phyloP scores from a whole-genome alignment of 2,113 vertebrate species.

The Pangasianodon gigas region DNA sequence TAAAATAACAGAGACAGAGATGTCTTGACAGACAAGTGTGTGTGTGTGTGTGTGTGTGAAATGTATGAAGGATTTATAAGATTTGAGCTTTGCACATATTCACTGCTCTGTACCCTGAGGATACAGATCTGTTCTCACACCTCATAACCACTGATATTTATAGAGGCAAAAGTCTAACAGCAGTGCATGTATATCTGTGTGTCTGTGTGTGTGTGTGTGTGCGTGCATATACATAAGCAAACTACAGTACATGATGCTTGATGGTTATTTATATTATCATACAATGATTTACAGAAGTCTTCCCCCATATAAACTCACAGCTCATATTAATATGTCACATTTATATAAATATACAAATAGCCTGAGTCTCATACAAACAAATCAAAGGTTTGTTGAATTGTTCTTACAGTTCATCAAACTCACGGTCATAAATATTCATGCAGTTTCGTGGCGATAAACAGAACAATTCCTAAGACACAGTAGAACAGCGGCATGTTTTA shows the following conservation, averaged over 20 bases:
- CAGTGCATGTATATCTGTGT: background rate
- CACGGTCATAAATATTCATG: constrained; percentile 38
- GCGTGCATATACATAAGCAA: background rate
- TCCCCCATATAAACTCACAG: background rate
- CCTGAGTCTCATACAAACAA: background rate
- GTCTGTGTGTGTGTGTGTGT: background rate
- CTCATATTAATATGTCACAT: constrained; percentile 11
- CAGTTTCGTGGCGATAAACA: constrained; percentile 22
- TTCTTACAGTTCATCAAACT: constrained; percentile 23
- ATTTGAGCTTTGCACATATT: background rate
- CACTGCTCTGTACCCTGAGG: too few species aligned
- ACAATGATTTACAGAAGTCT: background rate
- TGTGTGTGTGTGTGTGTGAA: too few species aligned
- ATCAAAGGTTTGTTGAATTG: background rate
- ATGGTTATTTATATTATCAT: background rate
- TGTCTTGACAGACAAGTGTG: background rate
- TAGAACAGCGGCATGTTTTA: constrained; percentile 19
- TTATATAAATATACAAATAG: background rate
- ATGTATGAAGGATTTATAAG: background rate
- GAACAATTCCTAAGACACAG: constrained; percentile 6
- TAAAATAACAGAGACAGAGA: background rate
- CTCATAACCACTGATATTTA: background rate
- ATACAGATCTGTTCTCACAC: background rate
- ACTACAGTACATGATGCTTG: background rate
- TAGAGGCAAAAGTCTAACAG: background rate